phyloP scores from a whole-genome alignment of 2,113 vertebrate genomes.

The Dryoscopus gambensis region DNA sequence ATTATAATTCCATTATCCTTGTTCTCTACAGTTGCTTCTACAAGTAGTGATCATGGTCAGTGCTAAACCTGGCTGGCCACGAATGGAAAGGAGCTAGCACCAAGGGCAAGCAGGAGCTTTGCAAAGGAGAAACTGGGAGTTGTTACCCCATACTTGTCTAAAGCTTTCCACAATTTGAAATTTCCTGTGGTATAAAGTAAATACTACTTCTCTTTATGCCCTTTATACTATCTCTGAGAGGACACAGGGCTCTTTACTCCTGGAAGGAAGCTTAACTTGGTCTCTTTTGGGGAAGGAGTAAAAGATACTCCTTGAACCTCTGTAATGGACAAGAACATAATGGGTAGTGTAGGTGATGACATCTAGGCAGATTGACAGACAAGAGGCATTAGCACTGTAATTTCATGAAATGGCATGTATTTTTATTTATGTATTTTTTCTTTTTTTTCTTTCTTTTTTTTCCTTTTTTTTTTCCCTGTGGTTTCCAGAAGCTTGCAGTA shows the following conservation, averaged over 20 bases:
- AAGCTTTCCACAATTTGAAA: background rate
- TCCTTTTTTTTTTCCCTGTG: background rate
- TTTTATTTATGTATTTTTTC: slow-evolving; percentile 6
- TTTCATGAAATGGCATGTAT: background rate
- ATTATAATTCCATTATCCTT: background rate
- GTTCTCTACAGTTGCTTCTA: background rate
- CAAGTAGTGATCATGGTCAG: background rate
- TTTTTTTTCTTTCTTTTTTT: no score
- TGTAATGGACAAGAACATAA: background rate
- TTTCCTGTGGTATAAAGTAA: background rate
- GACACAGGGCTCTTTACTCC: background rate
- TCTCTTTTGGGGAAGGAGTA: background rate
- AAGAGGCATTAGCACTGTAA: background rate
- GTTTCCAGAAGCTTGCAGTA: slow-evolving; percentile 53
- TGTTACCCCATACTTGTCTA: background rate
- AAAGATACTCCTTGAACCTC: background rate
- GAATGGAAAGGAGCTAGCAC: background rate
- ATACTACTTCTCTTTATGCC: background rate
- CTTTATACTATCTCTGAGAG: background rate
- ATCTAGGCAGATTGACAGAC: background rate
- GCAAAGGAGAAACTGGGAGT: background rate
- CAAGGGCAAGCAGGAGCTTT: background rate
- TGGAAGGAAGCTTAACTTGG: background rate
- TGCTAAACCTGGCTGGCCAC: background rate
- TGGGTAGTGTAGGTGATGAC: background rate